Evolutionary conservation across 2,888 invertebrate genomes (phyloP).

Genomic region (Machimus rusticus): DNA sequence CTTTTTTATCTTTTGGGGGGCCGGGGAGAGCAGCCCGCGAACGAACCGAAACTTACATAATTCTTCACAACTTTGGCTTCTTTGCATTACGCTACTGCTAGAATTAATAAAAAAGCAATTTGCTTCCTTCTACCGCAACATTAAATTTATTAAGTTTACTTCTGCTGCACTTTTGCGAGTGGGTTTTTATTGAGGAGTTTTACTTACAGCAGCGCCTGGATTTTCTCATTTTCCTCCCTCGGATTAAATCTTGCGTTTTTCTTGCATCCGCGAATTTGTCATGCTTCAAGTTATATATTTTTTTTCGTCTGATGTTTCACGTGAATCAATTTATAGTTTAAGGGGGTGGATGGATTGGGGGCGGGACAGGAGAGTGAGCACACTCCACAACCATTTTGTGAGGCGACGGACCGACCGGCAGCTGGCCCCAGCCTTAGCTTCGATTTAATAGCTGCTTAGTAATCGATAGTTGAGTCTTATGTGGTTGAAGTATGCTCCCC

Average conservation of each 20-base stretch:
- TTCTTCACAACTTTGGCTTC: constrained; percentile 32
- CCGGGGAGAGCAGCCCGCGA: neutral
- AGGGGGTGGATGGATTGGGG: neutral
- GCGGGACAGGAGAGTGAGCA: neutral
- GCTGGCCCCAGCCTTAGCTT: constrained; percentile 2
- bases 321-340: neutral
- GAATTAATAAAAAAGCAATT: constrained; percentile 31
- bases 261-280: neutral
- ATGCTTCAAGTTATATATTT: neutral
- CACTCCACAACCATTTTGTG: constrained; percentile 15
- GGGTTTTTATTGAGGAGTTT: constrained; percentile 30
- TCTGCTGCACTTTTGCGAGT: constrained; percentile 26
- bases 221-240: neutral
- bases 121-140: constrained; percentile 22
- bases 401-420: neutral
- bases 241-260: neutral
- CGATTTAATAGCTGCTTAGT: constrained; percentile 42
- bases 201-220: constrained; percentile 23
- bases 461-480: constrained; percentile 30
- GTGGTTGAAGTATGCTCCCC: constrained; percentile 36
- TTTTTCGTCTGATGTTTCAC: neutral
- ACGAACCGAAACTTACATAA: constrained; percentile 21
- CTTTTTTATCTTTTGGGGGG: neutral
- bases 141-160: constrained; percentile 34
- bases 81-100: constrained; percentile 1